These are phyloP conservation scores for Galerucella calmariensis DNA, from an alignment of 2,888 invertebrate species.

Conservation along the genomic window DNA sequence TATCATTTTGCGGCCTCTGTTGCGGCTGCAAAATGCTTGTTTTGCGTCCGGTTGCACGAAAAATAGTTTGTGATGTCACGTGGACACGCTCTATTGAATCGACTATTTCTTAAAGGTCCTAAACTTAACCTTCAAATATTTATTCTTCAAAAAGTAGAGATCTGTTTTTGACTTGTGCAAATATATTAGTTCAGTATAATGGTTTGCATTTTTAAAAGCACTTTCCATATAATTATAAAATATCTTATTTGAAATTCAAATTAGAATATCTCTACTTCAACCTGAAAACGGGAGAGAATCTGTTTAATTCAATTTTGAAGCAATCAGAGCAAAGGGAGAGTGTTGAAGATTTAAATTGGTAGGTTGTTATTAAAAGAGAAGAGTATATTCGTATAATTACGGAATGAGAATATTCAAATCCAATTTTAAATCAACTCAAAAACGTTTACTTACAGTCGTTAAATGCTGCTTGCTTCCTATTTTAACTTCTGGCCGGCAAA, in stretches of 20 bases:
- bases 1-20: no score
- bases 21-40: no score
- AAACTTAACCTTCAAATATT: no score
- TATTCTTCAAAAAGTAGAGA: background rate
- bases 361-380: constrained; percentile 7
- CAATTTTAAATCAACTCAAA: background rate
- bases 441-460: no score
- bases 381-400: background rate
- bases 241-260: constrained; percentile 11
- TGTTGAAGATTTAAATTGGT: constrained; percentile 12
- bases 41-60: no score
- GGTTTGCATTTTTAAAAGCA: constrained; percentile 3
- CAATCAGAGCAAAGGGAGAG: constrained; percentile 15
- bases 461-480: background rate
- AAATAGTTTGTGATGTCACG: no score
- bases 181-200: background rate
- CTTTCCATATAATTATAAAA: constrained; percentile 3
- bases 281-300: constrained; percentile 11
- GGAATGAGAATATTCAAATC: background rate
- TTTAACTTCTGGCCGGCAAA: background rate
- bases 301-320: constrained; percentile 9
- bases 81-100: no score
- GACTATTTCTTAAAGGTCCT: no score
- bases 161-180: background rate
- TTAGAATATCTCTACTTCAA: constrained; percentile 12